Base-by-base conservation (phyloP, 2,888 invertebrate species). In the Microplitis deprimator region DNA sequence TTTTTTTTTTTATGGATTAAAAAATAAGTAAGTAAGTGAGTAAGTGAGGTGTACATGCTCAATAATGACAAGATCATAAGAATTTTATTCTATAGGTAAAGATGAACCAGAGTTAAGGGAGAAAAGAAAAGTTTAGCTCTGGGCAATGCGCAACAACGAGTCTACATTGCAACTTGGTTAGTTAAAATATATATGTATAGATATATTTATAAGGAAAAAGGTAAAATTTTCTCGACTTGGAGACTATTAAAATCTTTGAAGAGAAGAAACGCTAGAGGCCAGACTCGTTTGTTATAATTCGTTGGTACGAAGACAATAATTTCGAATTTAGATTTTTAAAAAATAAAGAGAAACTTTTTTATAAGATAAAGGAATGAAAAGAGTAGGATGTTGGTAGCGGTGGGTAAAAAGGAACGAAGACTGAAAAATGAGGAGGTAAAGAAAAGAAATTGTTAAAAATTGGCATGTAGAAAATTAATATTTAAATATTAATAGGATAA, bases 151-250 rank as follows among this genome's bases (percentile, higher is more conserved):
- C 65, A 73, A 64, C 73, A 73, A 73, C 65, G 73, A 61, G 74
- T 71, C 50, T 75, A 65, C 76, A 68, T 78, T 78, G 79, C 73
- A 80, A 81, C 76, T 81, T 81, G 76, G 79, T 81, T 81, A 79
- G 75, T 60, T 75, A 77, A 73, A 29, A 4, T 29, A 29, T 29
- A 29, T 29, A 29, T 77, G 62, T 13, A 13, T 50, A 77, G 77
- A 73, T 77, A 67, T 72, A 62, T 59, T 60, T 60, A 7, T 10
- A n/a, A 71, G 61, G 68, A 39, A 67, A 38, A 41, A 69, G 16
- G 13, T 41, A 50, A 50, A 70, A 70, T 70, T 70, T 70, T 59
- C 69, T n/a, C 17, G 29, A 73, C 73, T 73, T 73, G 16, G 64
- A 64, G 73, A 73, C 73, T 73, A 73, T 73, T 73, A 73, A 73